These are phyloP conservation scores for Sinonovacula constricta DNA, from an alignment of 1,140 invertebrate genomes.

Conservation along the genomic window DNA sequence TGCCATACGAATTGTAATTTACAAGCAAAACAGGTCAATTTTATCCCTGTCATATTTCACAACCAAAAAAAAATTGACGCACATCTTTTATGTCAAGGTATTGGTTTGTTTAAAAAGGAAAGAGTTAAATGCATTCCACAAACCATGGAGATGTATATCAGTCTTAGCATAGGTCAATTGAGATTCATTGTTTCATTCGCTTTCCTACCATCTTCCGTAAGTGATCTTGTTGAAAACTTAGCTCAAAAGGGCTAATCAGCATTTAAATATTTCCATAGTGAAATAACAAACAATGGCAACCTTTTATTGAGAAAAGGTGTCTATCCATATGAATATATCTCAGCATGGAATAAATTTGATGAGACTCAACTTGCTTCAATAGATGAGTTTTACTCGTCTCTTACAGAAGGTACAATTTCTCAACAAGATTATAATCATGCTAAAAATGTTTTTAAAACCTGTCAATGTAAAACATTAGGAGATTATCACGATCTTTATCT, in stretches of 20 bases:
- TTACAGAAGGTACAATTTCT: constrained; percentile 31
- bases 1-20: constrained; percentile 44
- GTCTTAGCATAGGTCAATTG: constrained; percentile 31
- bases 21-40: no score
- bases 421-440: constrained; percentile 41
- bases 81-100: constrained; percentile 71
- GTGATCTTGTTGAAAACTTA: constrained; percentile 44
- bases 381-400: constrained; percentile 30
- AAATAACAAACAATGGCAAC: constrained; percentile 19
- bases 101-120: constrained; percentile 60
- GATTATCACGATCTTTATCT: no score
- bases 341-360: constrained; percentile 42
- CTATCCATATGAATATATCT: constrained; percentile 51
- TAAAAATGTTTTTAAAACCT: no score
- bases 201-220: constrained; percentile 38
- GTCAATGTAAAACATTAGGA: no score
- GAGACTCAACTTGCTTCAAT: constrained; percentile 44
- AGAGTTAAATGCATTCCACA: constrained; percentile 73
- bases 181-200: constrained; percentile 49
- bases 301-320: constrained; percentile 50
- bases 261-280: constrained; percentile 31
- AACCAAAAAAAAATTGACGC: constrained; percentile 77
- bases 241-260: constrained; percentile 25
- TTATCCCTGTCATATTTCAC: no score
- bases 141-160: constrained; percentile 73